Percentiles rank a stretch among this genome's conserved stretches.
Conservation (phyloP, 2,888 invertebrate species). For the Tachystola acroxantha region DNA sequence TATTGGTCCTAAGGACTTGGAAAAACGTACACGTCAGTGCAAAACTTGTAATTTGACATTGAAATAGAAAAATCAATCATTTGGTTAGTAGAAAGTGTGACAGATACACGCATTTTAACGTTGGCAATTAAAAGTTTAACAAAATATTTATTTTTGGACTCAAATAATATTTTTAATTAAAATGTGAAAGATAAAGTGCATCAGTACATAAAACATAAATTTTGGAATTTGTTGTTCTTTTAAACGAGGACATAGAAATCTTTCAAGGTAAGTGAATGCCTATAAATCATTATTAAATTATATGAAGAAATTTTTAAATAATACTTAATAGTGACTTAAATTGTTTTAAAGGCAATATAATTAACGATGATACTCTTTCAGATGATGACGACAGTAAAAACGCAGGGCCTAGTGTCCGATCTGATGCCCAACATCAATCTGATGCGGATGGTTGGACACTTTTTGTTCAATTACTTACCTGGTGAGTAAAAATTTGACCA, state of each 20-base stretch:
- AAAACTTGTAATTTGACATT: slow-evolving; percentile 38
- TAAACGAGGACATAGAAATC: background rate
- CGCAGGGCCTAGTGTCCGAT: slow-evolving; percentile 87
- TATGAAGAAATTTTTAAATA: no score
- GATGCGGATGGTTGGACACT: slow-evolving; percentile 88
- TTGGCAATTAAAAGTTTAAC: background rate
- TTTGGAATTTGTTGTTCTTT: background rate
- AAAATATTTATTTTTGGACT: no score
- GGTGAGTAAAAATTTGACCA: slow-evolving; percentile 4
- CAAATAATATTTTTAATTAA: background rate
- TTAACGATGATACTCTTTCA: slow-evolving; percentile 26
- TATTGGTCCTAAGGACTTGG: slow-evolving; percentile 44
- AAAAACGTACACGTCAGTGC: slow-evolving; percentile 57
- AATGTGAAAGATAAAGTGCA: background rate
- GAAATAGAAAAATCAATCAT: slow-evolving; percentile 53
- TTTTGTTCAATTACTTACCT: slow-evolving; percentile 83
- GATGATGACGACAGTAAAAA: slow-evolving; percentile 69
- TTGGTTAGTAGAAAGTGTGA: slow-evolving; percentile 22
- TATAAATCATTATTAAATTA: no score
- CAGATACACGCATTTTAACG: slow-evolving; percentile 27
- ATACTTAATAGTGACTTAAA: no score
- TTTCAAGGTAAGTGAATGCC: slow-evolving; percentile 13
- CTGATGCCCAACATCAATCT: slow-evolving; percentile 89
- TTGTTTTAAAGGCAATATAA: no score
- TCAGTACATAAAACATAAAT: background rate